Evolutionary conservation across 2,888 invertebrate genomes (phyloP), one percentile per base, ranked within the genome.

Genomic region (Ichneumoninae sp.): DNA sequence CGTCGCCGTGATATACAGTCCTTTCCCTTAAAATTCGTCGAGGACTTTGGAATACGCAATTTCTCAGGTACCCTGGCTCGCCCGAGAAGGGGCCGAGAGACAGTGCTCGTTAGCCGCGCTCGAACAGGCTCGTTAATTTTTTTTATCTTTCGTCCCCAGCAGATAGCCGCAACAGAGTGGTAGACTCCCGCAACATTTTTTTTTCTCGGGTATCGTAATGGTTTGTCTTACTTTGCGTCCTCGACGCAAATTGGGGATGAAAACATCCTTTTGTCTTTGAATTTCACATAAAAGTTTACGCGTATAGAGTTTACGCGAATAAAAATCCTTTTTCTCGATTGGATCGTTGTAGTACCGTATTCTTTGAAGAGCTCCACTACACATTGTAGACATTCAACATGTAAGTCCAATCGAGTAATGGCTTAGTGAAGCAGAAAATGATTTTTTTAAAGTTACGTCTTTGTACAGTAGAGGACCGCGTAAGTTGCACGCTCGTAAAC

Each of bases 1-100:
- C 89, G 87, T 81, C 83, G 60, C 86, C 88, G 90, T 91, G 91
- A 92, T 92, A 89, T 90, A 90, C 89, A 88, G 89, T 89, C 89
- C 89, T 88, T 89, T 90, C 88, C 89, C 86, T 88, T 87, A 88
- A 91, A 91, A 81, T 68, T 75, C 68, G 81, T 73, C 82, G 80
- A 54, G 78, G 71, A 83, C 79, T 83, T 85, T 86, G 69, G 74
- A 81, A 80, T 83, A 83, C 84, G 83, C 84, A 81, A 87, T 81
- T 84, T 84, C 81, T 77, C 57, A 86, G 84, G 84, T 81, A 80
- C 79, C 69, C 60, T 40, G 57, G 57, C 4, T 47, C 4, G 13
- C 44, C 44, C 44, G 1, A 47, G 66, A 13, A 78, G 47, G 19
- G 69, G 50, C 36, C 47, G 70, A 70, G 47, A 78, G 69, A 78